Evolutionary conservation across 2,888 invertebrate species (phyloP).

Genomic region (Mamestra brassicae): DNA sequence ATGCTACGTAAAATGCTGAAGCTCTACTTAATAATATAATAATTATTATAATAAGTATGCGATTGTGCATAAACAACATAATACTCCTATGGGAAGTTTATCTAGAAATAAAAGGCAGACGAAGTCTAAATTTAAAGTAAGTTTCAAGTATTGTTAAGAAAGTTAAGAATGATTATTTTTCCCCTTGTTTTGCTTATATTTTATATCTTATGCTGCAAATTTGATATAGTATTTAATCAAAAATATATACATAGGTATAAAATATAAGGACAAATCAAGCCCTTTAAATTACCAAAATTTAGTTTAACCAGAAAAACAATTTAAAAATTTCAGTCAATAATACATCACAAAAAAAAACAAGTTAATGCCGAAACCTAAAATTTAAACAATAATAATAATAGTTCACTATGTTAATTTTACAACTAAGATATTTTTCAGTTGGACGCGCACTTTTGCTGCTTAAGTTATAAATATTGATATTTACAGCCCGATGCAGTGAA

Average conservation of each 20-base stretch:
- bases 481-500: too few species aligned
- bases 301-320: conserved; percentile 1
- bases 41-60: conserved; percentile 27
- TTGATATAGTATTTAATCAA: background rate
- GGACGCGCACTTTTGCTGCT: conserved; percentile 20
- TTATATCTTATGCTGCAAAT: background rate
- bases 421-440: conserved; percentile 33
- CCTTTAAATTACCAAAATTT: background rate
- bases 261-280: background rate
- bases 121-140: background rate
- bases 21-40: conserved; percentile 37
- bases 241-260: background rate
- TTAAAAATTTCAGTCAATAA: conserved; percentile 40
- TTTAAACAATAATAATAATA: conserved; percentile 8
- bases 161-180: background rate
- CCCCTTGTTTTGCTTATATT: background rate
- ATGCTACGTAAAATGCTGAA: conserved; percentile 67
- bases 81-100: conserved; percentile 15
- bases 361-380: conserved; percentile 4
- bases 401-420: conserved; percentile 36
- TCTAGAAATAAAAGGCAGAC: background rate
- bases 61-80: conserved; percentile 48
- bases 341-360: conserved; percentile 34
- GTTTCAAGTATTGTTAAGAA: background rate
- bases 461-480: too few species aligned